These are phyloP conservation scores for Rissa tridactyla DNA, from an alignment of 2,113 vertebrate species.

Conservation along the genomic window DNA sequence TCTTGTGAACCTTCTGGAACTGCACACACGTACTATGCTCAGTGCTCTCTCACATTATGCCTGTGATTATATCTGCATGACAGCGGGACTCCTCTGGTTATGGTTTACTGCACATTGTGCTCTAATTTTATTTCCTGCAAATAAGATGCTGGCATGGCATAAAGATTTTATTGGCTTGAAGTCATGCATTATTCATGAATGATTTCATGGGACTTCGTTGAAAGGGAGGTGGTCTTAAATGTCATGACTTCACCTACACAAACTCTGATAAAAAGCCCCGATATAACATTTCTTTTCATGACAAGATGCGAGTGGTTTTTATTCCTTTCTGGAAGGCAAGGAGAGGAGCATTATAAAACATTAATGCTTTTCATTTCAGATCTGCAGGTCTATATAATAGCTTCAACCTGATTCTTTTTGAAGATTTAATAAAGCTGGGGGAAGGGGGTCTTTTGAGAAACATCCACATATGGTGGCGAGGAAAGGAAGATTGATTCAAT, in stretches of 20 bases:
- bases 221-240: neutral
- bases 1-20: neutral
- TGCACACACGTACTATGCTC: neutral
- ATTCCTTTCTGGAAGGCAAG: neutral
- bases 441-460: neutral
- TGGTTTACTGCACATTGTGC: neutral
- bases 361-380: neutral
- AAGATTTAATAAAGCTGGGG: neutral
- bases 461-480: neutral
- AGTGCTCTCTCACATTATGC: neutral
- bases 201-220: neutral
- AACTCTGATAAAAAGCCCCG: neutral
- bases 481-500: neutral
- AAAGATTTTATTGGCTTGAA: neutral
- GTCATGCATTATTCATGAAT: neutral
- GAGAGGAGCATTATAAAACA: neutral
- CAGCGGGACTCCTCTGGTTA: neutral
- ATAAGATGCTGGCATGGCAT: neutral
- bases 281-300: neutral
- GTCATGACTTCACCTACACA: neutral
- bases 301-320: neutral
- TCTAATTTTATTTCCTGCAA: neutral
- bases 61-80: neutral
- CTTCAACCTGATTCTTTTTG: neutral
- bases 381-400: neutral